phyloP scores from a whole-genome alignment of 2,797 vertebrate genomes.

The Siniperca scherzeri region DNA sequence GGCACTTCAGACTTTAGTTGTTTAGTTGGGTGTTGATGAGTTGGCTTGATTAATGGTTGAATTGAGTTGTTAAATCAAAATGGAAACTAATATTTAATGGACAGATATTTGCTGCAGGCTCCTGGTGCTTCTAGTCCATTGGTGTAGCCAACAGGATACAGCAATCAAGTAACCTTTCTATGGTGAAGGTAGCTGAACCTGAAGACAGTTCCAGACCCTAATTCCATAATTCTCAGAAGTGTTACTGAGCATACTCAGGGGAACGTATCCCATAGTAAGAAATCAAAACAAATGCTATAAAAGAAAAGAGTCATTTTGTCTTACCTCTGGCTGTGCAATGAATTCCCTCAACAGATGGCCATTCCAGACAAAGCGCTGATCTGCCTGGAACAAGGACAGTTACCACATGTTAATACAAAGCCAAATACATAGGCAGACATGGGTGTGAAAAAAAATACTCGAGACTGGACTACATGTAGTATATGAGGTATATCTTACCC shows the following conservation, averaged over 20 bases:
- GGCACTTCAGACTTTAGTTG: too few relatives aligned
- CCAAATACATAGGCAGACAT: neutral
- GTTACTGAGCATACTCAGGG: neutral
- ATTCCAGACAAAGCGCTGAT: conserved; percentile 98
- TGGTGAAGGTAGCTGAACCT: neutral
- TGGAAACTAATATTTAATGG: too few relatives aligned
- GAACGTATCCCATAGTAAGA: neutral
- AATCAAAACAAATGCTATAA: neutral
- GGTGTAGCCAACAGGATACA: neutral
- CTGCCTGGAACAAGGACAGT: conserved; percentile 85
- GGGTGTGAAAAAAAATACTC: neutral
- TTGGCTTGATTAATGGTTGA: too few relatives aligned
- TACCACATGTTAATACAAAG: neutral
- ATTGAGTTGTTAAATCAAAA: too few relatives aligned
- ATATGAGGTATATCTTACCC: conserved; percentile 36
- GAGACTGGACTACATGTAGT: neutral
- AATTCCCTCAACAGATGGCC: conserved; percentile 94
- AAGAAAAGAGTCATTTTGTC: neutral
- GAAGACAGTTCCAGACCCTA: neutral
- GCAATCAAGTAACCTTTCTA: neutral
- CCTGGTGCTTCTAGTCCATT: neutral
- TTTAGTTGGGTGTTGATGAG: too few relatives aligned
- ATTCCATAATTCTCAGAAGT: neutral
- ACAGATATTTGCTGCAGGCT: neutral
- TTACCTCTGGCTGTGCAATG: conserved; percentile 94